phyloP scores from a whole-genome alignment of 1,140 invertebrate genomes.

The Pseudachorutes palmiensis region DNA sequence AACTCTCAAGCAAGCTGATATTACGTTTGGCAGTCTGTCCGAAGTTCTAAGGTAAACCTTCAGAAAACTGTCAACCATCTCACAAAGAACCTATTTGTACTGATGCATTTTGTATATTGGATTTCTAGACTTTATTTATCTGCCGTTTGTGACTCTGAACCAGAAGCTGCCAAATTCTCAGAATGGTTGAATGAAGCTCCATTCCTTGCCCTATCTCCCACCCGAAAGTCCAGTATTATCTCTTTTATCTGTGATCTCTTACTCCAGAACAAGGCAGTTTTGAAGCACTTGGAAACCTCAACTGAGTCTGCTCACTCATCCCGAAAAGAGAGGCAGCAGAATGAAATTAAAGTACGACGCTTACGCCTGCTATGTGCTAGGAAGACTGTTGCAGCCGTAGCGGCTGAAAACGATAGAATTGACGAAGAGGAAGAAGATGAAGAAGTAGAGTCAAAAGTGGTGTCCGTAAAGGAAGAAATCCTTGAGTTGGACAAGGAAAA shows the following conservation, averaged over 20 bases:
- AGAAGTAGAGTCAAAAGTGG: slow-evolving; percentile 58
- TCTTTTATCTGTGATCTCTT: slow-evolving; percentile 89
- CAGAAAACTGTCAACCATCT: not conserved
- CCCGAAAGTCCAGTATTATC: slow-evolving; percentile 75
- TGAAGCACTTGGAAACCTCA: slow-evolving; percentile 31
- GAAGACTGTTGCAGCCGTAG: slow-evolving; percentile 56
- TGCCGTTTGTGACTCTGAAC: slow-evolving; percentile 35
- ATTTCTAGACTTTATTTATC: slow-evolving; percentile 30
- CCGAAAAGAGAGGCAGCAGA: slow-evolving; percentile 35
- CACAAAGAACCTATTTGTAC: not conserved
- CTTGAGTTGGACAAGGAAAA: not conserved
- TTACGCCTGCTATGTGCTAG: slow-evolving; percentile 63
- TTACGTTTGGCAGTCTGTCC: slow-evolving; percentile 82
- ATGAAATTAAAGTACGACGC: slow-evolving; percentile 44
- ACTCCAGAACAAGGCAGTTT: slow-evolving; percentile 66
- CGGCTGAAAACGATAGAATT: slow-evolving; percentile 48
- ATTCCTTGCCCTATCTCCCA: slow-evolving; percentile 75
- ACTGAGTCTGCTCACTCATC: slow-evolving; percentile 28
- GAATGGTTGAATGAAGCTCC: slow-evolving; percentile 67
- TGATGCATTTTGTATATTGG: too few species aligned
- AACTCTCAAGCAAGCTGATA: slow-evolving; percentile 80
- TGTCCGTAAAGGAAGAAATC: not conserved
- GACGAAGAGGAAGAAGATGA: slow-evolving; percentile 56
- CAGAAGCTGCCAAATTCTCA: slow-evolving; percentile 52
- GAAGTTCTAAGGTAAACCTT: slow-evolving; percentile 62